Evolutionary conservation across 2,113 vertebrate species (phyloP), one percentile per base, ranked within the genome.

Genomic region (Neomonachus schauinslandi): DNA sequence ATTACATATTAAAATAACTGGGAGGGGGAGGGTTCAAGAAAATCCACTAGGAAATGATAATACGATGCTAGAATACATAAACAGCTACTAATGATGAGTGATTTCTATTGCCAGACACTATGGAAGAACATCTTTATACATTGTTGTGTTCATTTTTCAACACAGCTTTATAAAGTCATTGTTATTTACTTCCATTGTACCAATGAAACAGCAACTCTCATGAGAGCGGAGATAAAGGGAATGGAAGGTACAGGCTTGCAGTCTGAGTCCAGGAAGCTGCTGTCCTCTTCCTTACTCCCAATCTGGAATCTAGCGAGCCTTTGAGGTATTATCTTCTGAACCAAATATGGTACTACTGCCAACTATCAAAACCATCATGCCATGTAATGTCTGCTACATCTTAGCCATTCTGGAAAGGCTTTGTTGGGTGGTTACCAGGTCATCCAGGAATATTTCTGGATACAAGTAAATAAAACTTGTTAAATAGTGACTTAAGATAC

Each of bases 1-100:
- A 92, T 96, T 96, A 55, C 4, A 79, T 55, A 93, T 49, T 76
- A 85, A 85, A 79, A 42, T 63, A 96, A 65, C 18, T 51, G 24
- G 26, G 42, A 53, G 22, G 65, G 33, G 65, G 67, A 16, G 18
- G 33, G 49, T 91, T 65, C 5, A 87, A 74, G 51, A 69, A 85
- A 85, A 84, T 13, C 18, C 24, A 63, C 18, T 51, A 69, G 57
- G n/a, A 67, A 83, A 59, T 92, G 28, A 76, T 79, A 79, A 19
- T 28, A 49, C 33, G 7, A 81, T 39, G 21, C 16, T 59, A 71
- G n/a, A 13, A 14, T 26, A 67, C 12, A 59, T 36, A 67, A 84
- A 65, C 36, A 82, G 3, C 28, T 61, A 28, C 26, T 16, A 36
- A 26, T 86, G 49, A 33, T 74, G 31, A 51, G 14, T 12, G 42